Conservation (phyloP, 2,113 vertebrate genomes). For the Halichoerus grypus region DNA sequence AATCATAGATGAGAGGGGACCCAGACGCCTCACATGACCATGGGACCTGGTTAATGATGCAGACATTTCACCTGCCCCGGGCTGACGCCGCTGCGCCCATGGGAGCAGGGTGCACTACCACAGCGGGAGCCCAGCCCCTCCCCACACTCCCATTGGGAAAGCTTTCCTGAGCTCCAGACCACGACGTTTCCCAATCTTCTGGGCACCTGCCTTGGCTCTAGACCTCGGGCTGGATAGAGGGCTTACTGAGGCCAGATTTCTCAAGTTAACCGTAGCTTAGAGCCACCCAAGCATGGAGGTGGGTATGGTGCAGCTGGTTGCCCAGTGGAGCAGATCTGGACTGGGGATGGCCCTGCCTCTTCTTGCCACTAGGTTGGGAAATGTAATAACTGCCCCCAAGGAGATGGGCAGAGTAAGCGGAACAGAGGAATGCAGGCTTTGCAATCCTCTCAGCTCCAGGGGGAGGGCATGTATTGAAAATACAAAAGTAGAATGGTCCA, state of each 20-base stretch:
- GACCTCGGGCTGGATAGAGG: background rate
- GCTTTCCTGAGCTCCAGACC: background rate
- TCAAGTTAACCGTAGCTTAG: background rate
- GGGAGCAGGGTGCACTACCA: background rate
- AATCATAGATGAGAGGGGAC: conserved; percentile 68
- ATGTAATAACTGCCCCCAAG: background rate
- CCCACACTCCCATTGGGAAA: background rate
- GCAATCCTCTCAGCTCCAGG: background rate
- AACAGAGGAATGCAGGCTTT: background rate
- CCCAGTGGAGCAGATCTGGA: no score
- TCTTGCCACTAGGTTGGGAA: background rate
- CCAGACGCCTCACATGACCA: background rate
- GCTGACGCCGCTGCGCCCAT: background rate
- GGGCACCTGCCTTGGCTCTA: background rate
- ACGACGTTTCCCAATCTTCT: background rate
- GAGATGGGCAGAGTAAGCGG: background rate
- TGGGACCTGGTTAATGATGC: background rate
- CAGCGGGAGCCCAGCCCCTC: background rate
- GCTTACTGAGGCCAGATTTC: background rate
- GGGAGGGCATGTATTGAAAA: background rate
- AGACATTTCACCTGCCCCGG: background rate
- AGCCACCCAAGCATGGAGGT: background rate
- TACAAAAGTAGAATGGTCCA: background rate
- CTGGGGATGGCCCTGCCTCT: background rate
- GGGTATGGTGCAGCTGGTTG: background rate